phyloP scores from a whole-genome alignment of 2,113 vertebrate species.

The Porphyrio hochstetteri region DNA sequence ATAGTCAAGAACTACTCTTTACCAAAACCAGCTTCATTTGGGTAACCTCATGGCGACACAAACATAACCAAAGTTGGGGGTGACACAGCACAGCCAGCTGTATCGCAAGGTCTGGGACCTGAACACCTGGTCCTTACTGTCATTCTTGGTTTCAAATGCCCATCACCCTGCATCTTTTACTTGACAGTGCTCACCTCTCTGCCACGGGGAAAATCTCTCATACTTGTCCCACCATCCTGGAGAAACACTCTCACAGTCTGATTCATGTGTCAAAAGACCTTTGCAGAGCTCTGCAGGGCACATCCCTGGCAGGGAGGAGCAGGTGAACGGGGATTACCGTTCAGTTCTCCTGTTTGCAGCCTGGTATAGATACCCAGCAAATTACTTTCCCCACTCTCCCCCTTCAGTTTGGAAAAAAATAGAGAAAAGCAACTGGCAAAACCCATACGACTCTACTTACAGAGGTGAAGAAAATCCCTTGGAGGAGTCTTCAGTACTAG shows the following conservation, averaged over 20 bases:
- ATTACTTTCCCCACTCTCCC: no score
- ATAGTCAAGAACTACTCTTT: not conserved
- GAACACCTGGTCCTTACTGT: not conserved
- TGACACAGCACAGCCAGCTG: not conserved
- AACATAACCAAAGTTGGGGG: not conserved
- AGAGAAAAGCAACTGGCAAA: not conserved
- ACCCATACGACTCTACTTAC: not conserved
- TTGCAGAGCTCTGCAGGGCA: fast-evolving
- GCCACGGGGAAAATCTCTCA: not conserved
- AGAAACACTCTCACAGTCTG: fast-evolving
- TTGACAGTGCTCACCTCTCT: not conserved
- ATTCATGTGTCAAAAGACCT: not conserved
- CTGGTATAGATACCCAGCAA: no score
- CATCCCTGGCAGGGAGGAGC: fast-evolving
- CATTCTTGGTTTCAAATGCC: not conserved
- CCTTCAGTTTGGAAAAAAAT: not conserved
- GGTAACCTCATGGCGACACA: not conserved
- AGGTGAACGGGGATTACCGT: no score
- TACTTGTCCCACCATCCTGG: not conserved
- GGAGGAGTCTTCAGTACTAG: not conserved
- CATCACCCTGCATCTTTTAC: not conserved
- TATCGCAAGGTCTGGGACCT: not conserved
- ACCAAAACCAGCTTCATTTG: not conserved
- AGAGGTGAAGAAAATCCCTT: not conserved
- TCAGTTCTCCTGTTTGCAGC: no score